Conservation (phyloP, 2,888 invertebrate species). For the Spodoptera picta region DNA sequence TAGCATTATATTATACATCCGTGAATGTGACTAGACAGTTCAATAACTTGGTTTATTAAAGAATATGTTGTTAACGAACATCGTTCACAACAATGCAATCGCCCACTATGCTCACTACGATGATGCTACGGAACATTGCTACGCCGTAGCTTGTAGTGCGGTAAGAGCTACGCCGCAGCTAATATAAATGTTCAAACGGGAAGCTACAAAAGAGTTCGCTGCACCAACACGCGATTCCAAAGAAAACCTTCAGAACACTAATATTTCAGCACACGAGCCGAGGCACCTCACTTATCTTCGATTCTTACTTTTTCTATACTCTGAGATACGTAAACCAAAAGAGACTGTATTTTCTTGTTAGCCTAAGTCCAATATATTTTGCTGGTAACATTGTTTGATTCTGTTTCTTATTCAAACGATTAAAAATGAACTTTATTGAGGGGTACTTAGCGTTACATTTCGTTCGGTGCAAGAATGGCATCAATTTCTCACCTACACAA, state of each 20-base stretch:
- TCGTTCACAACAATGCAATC: constrained; percentile 17
- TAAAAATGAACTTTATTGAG: constrained; percentile 60
- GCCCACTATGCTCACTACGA: background rate
- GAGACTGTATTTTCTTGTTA: constrained; percentile 45
- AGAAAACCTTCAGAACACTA: constrained; percentile 80
- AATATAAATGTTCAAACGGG: constrained; percentile 63
- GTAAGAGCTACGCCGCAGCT: constrained; percentile 44
- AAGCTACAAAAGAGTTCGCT: constrained; percentile 67
- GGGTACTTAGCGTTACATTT: constrained; percentile 58
- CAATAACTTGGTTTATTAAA: too few species aligned
- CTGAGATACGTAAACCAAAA: constrained; percentile 37
- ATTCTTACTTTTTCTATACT: constrained; percentile 66
- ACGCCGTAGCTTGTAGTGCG: constrained; percentile 25
- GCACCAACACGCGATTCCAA: constrained; percentile 71
- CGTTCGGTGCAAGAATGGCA: constrained; percentile 47
- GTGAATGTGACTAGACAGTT: too few species aligned
- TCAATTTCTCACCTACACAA: constrained; percentile 81
- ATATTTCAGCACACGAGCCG: constrained; percentile 78
- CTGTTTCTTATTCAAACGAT: constrained; percentile 47
- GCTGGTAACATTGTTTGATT: constrained; percentile 61
- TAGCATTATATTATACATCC: too few species aligned
- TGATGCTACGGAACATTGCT: constrained; percentile 37
- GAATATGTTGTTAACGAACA: too few species aligned
- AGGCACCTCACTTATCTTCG: constrained; percentile 80
- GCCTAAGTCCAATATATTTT: constrained; percentile 59